phyloP scores from a whole-genome alignment of 2,113 vertebrate species.

The Aleadryas rufinucha region DNA sequence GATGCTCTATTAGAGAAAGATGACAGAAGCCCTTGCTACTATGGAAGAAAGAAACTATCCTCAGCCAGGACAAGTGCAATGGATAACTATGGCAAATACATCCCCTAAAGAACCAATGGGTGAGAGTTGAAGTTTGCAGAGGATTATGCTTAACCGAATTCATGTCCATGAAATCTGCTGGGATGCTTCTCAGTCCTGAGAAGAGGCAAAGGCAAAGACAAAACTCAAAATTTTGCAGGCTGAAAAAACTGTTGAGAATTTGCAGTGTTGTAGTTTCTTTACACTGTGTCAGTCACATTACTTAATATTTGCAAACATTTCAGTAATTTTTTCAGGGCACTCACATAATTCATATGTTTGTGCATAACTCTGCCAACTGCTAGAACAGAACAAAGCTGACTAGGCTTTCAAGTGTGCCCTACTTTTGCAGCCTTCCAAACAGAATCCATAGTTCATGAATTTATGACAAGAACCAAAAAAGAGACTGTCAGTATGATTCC shows the following conservation, averaged over 20 bases:
- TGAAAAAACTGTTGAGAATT: background rate
- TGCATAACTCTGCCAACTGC: background rate
- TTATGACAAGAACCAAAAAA: conserved; percentile 11
- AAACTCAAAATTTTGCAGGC: background rate
- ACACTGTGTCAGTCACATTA: background rate
- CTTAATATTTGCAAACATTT: background rate
- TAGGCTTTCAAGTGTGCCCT: conserved; percentile 23
- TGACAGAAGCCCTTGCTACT: background rate
- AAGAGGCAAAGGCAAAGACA: background rate
- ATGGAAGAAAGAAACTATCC: background rate
- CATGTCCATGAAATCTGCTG: background rate
- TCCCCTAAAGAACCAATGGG: background rate
- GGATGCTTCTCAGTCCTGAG: background rate
- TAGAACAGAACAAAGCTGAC: conserved; percentile 14
- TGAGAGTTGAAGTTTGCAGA: background rate
- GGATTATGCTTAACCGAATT: background rate
- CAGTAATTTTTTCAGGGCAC: background rate
- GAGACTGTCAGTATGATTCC: background rate
- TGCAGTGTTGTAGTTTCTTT: background rate
- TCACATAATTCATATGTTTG: background rate
- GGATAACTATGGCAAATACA: background rate
- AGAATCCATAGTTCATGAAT: background rate
- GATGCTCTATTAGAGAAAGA: background rate
- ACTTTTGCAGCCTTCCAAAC: conserved; percentile 11
- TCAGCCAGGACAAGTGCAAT: background rate